Percentiles rank a stretch among this genome's conserved stretches.
Conservation (phyloP, 2,888 invertebrate genomes). For the Cheilosia soror region DNA sequence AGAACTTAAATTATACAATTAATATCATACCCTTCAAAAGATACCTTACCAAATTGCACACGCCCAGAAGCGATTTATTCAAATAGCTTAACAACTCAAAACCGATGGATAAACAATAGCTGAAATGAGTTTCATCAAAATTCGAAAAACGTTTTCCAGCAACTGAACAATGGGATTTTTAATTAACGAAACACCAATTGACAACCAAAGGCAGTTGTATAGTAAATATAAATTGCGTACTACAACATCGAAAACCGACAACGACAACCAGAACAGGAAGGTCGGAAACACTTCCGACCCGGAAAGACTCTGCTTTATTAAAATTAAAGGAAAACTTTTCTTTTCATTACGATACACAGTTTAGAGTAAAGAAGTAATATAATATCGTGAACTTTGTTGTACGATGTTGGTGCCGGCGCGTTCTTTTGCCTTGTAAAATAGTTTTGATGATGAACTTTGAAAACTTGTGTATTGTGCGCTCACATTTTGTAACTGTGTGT, state of each 20-base stretch:
- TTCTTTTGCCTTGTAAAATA: slow-evolving; percentile 43
- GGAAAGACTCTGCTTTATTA: slow-evolving; percentile 64
- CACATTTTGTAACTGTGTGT: slow-evolving; percentile 37
- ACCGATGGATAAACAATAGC: neutral
- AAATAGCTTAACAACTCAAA: neutral
- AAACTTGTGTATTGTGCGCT: slow-evolving; percentile 36
- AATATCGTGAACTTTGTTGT: slow-evolving; percentile 46
- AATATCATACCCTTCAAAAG: too few relatives aligned
- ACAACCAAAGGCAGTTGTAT: slow-evolving; percentile 16
- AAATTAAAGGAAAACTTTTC: slow-evolving; percentile 69
- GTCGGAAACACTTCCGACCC: slow-evolving; percentile 59
- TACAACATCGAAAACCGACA: slow-evolving; percentile 31
- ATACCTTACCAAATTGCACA: neutral
- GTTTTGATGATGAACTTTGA: slow-evolving; percentile 56
- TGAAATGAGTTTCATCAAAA: slow-evolving; percentile 40
- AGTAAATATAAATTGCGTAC: slow-evolving; percentile 35
- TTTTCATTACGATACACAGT: slow-evolving; percentile 54
- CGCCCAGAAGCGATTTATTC: neutral
- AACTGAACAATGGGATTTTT: slow-evolving; percentile 49
- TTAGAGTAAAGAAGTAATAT: slow-evolving; percentile 38
- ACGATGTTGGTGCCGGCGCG: slow-evolving; percentile 3
- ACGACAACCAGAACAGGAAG: slow-evolving; percentile 38
- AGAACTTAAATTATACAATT: too few relatives aligned
- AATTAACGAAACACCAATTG: slow-evolving; percentile 59
- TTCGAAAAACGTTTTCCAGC: slow-evolving; percentile 50